phyloP scores from a whole-genome alignment of 2,888 invertebrate species.

The Tromatobia lineatoria region DNA sequence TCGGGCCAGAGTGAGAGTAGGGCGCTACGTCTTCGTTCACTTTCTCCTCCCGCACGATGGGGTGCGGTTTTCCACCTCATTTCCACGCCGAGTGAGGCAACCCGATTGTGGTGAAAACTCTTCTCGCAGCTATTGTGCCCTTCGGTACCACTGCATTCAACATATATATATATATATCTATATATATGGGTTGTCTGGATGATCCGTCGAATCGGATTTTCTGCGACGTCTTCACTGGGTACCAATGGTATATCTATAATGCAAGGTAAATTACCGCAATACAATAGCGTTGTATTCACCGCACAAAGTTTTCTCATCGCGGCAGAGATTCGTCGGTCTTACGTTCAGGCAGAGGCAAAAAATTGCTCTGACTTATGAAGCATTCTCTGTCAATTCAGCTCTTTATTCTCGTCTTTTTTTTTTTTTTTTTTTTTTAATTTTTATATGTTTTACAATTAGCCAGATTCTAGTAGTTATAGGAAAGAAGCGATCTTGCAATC shows the following conservation, averaged over 20 bases:
- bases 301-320: constrained; percentile 29
- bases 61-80: constrained; percentile 84
- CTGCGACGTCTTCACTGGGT: constrained; percentile 67
- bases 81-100: constrained; percentile 82
- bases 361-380: background rate
- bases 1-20: constrained; percentile 66
- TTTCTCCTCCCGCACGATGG: constrained; percentile 65
- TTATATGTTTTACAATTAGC: too few relatives aligned
- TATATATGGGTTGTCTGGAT: constrained; percentile 72
- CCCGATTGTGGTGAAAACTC: constrained; percentile 79
- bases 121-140: constrained; percentile 72
- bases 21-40: constrained; percentile 48
- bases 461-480: too few relatives aligned
- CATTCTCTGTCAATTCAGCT: background rate
- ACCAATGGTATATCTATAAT: constrained; percentile 38
- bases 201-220: constrained; percentile 83
- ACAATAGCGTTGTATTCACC: constrained; percentile 34
- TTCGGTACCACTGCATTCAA: constrained; percentile 36
- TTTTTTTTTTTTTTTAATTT: too few relatives aligned
- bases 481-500: too few relatives aligned
- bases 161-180: constrained; percentile 41
- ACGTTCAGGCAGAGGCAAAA: background rate
- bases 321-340: constrained; percentile 13
- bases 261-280: constrained; percentile 39
- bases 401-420: too few relatives aligned